These are phyloP conservation scores for Corvus cornix DNA, from an alignment of 2,113 vertebrate genomes.

Conservation along the genomic window DNA sequence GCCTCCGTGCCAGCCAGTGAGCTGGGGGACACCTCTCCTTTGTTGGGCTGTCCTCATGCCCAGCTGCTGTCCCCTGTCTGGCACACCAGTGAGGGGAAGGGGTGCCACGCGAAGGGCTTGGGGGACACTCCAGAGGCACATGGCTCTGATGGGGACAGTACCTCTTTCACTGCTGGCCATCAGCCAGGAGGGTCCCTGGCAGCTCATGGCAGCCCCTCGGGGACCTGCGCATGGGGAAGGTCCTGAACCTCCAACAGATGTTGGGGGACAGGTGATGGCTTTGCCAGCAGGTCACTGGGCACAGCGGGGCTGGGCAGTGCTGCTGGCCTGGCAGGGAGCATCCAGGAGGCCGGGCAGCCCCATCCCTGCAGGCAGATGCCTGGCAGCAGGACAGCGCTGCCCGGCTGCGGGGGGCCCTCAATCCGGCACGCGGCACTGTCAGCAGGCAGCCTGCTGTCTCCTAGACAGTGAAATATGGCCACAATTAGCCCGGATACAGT, in stretches of 20 bases:
- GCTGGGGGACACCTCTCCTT: neutral
- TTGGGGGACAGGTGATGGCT: neutral
- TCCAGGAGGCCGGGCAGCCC: neutral
- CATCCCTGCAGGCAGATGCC: neutral
- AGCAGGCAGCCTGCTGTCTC: constrained; percentile 70
- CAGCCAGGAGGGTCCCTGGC: neutral
- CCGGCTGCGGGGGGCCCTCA: neutral
- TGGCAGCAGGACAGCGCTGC: neutral
- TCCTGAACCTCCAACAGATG: accelerated
- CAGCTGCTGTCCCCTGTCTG: neutral
- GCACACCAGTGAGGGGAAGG: neutral
- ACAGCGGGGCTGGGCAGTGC: accelerated
- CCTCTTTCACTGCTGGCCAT: neutral
- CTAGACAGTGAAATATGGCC: constrained; percentile 96
- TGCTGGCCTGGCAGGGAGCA: neutral
- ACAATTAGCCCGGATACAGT: constrained; percentile 97
- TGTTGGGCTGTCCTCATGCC: accelerated
- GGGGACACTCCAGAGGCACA: accelerated
- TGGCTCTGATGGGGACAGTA: accelerated
- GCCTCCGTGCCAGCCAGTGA: accelerated
- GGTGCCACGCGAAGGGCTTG: neutral
- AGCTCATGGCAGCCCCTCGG: accelerated
- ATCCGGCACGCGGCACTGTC: constrained; percentile 40
- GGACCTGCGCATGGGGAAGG: accelerated
- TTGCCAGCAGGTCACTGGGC: neutral